Evolutionary conservation across 2,888 invertebrate genomes (phyloP).

Genomic region (Temnothorax rugatulus): DNA sequence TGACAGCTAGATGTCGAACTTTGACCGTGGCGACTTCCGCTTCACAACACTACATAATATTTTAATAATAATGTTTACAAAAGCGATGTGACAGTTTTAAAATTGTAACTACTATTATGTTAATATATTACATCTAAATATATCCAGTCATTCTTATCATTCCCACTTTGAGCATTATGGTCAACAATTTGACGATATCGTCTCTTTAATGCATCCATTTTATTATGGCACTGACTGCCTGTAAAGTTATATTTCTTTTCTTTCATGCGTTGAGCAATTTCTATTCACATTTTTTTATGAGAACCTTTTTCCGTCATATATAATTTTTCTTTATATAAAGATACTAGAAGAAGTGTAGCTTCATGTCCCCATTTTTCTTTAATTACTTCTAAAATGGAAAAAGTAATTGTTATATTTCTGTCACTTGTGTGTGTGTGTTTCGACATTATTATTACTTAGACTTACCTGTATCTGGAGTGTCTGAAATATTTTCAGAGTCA

Average conservation of each 20-base stretch:
- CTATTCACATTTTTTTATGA: constrained; percentile 12
- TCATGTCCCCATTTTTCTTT: neutral
- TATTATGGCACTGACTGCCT: constrained; percentile 6
- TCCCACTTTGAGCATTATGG: constrained; percentile 22
- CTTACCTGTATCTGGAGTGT: neutral
- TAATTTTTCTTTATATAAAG: constrained; percentile 8
- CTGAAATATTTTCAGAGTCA: neutral
- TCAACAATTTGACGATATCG: constrained; percentile 4
- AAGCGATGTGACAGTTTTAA: neutral
- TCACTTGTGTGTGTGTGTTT: too few species aligned
- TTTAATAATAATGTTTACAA: neutral
- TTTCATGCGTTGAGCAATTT: constrained; percentile 8
- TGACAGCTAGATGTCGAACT: too few species aligned
- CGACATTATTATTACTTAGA: neutral
- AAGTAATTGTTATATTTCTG: neutral
- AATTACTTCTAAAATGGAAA: neutral
- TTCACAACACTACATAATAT: too few species aligned
- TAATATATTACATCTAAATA: constrained; percentile 27
- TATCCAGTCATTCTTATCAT: constrained; percentile 20
- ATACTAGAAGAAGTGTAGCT: neutral
- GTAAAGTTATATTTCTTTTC: constrained; percentile 29
- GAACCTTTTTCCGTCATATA: neutral
- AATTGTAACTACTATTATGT: neutral
- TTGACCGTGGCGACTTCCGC: too few species aligned
- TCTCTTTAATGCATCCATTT: constrained; percentile 27